These are phyloP conservation scores for Tauraco erythrolophus DNA, from an alignment of 2,113 vertebrate species.

Conservation along the genomic window DNA sequence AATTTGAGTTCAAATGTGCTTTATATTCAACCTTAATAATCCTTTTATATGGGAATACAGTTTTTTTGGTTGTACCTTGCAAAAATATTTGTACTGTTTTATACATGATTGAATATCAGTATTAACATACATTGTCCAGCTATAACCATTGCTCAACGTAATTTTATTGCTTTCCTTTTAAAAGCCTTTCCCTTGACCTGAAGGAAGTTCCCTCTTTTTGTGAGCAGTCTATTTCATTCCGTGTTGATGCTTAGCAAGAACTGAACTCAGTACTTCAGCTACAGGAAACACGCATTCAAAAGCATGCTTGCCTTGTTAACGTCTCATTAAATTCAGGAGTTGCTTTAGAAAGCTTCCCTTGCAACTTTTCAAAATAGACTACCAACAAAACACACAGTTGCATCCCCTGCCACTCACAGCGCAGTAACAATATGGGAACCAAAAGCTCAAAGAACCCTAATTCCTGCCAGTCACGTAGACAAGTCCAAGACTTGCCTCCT, in stretches of 20 bases:
- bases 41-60: neutral
- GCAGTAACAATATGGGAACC: fast-evolving
- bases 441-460: neutral
- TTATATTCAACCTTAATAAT: neutral
- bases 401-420: neutral
- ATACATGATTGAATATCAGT: neutral
- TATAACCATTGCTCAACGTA: neutral
- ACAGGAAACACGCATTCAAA: neutral
- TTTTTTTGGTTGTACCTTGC: neutral
- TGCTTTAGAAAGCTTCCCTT: neutral
- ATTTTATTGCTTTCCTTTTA: neutral
- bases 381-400: neutral
- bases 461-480: neutral
- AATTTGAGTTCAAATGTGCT: neutral
- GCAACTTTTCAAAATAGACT: neutral
- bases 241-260: neutral
- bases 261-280: neutral
- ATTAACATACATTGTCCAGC: neutral
- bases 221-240: neutral
- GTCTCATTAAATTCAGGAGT: neutral
- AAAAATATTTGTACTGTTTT: neutral
- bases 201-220: neutral
- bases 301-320: neutral
- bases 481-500: neutral
- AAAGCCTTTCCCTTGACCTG: neutral